Percentiles rank a stretch among this genome's conserved stretches.
phyloP scores from a whole-genome alignment of 2,797 vertebrate genomes.

The Ibycter americanus region DNA sequence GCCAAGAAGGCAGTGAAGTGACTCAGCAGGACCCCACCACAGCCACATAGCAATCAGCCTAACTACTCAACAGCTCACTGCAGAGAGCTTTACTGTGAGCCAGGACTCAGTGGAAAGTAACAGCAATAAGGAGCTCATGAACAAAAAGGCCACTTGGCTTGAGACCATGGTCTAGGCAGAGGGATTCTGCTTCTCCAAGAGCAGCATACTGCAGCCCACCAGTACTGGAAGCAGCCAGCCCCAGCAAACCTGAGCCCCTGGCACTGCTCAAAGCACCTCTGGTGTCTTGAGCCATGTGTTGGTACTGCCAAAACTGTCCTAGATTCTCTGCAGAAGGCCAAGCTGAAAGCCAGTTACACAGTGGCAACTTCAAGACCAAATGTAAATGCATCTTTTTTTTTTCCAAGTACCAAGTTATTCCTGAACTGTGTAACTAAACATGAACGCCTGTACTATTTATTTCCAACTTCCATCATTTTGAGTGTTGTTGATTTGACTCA shows the following conservation, averaged over 20 bases:
- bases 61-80: neutral
- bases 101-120: neutral
- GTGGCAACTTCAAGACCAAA: neutral
- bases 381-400: neutral
- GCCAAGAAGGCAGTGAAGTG: neutral
- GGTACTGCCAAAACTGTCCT: neutral
- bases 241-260: neutral
- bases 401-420: neutral
- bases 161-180: neutral
- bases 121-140: neutral
- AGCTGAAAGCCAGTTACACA: neutral
- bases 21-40: neutral
- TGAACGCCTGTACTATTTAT: neutral
- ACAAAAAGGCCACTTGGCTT: neutral
- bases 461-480: neutral
- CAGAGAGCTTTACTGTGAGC: neutral
- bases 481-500: neutral
- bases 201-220: neutral
- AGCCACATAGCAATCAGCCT: neutral
- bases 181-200: neutral
- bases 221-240: neutral
- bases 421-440: neutral
- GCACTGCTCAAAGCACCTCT: neutral
- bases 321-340: neutral
- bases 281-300: accelerated